These are phyloP conservation scores for Planococcus citri DNA, from an alignment of 1,140 invertebrate species.

Conservation along the genomic window DNA sequence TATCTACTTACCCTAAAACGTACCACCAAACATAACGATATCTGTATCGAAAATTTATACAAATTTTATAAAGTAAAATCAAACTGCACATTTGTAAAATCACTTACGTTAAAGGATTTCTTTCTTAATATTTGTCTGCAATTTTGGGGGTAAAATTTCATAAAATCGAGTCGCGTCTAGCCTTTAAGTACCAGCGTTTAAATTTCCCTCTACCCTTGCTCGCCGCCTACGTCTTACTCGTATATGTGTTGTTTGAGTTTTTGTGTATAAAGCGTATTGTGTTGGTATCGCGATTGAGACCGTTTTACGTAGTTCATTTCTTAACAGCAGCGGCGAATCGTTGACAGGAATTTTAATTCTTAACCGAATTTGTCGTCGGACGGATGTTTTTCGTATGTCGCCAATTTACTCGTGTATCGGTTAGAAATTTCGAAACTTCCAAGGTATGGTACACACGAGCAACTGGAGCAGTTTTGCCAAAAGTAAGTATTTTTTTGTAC, in stretches of 20 bases:
- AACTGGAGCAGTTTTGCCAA: neutral
- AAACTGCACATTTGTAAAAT: no score
- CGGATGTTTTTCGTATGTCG: neutral
- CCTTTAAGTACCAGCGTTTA: neutral
- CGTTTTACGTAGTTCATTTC: neutral
- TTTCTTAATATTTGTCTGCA: no score
- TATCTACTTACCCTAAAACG: no score
- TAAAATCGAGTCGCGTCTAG: neutral
- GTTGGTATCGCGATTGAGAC: neutral
- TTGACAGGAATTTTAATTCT: neutral
- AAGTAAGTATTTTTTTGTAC: neutral
- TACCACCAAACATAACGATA: no score
- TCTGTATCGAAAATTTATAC: no score
- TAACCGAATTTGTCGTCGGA: neutral
- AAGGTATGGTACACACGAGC: neutral
- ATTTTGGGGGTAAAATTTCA: neutral
- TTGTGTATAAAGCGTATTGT: neutral
- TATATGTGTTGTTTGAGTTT: neutral
- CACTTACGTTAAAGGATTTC: no score
- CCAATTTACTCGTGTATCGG: no score
- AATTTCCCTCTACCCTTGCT: neutral
- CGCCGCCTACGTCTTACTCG: neutral
- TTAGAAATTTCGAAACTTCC: neutral
- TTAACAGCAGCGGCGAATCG: neutral
- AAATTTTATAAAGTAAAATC: no score